Base-by-base conservation (phyloP, 2,888 invertebrate species). In the Caenorhabditis auriculariae region DNA sequence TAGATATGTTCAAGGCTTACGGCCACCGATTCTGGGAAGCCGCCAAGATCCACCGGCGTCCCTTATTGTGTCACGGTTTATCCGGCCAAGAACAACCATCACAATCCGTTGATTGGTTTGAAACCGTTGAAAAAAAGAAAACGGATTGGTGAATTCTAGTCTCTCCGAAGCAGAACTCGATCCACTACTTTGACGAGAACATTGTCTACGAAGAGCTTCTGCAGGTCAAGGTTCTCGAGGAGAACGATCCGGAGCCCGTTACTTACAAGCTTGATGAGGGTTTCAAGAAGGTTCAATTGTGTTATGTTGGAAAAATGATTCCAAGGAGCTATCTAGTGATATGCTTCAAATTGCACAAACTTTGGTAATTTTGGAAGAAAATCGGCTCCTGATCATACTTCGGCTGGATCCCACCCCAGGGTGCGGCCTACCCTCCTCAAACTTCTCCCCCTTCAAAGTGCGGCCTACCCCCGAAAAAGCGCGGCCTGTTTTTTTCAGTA, bases 121-220 rank as follows among this genome's bases (percentile, higher is more conserved):
- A 43, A 24, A 9, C 35, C n/a, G 9, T 32, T n/a, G n/a, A n/a
- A n/a, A n/a, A 35, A 35, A 35, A 35, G 12, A 35, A n/a, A 35
- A 15, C 12, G 35, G 12, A 35, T 41, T 41, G n/a, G 9, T n/a
- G 19, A 9, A 2, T 43, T 54, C 32, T 23, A 60, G 54, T 67
- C 9, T 61, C 57, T 6, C 69, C 69, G 27, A 69, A 69, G 17
- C 69, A 50, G 29, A 69, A 69, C 49, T 69, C 69, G 9, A 70
- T 70, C 32, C 70, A 70, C 38, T 70, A 67, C 46, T 70, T 62
- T 17, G 70, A 70, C 51, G 70, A 70, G 54, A 70, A 70, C 19
- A 54, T 66, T 9, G 52, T 54, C 2, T 62, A 65, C 48, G 67
- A 67, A 15, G 70, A 70, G 42, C 45, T 70, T 43, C n/a, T 70